Evolutionary conservation across 2,888 invertebrate genomes (phyloP), one percentile per base, ranked within the genome.

Genomic region (Endomychus coccineus): DNA sequence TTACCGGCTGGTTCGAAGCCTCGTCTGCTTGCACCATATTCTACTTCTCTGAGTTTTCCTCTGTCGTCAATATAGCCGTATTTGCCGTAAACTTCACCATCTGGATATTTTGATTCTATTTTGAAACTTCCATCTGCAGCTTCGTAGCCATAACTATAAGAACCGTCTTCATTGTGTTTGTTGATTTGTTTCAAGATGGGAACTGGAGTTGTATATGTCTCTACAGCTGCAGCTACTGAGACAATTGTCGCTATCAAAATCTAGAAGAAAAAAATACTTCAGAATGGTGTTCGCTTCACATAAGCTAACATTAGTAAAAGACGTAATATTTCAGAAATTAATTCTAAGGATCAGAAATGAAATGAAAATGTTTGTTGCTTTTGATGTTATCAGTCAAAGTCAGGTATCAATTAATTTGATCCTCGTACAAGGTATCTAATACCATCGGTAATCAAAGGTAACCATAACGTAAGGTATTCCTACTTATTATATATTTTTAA

Each of bases 61-160:
- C 67, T 69, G 53, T 82, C 85, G 49, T 89, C 89, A 1, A 87
- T 73, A 60, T 88, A 90, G n/a, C 90, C 90, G 55, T 89, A 90
- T 61, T 89, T 90, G 40, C 90, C 90, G 32, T 78, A 83, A 0
- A 89, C 86, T 54, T 88, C 87, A 0, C 89, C 89, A 27, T 75
- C 80, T 0, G 83, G 73, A 53, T 84, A 83, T 63, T 88, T 89
- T 1, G 88, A 87, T 62, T 89, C 89, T 44, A 89, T 87, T 67
- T 88, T 88, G 69, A 83, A 88, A 30, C 83, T 79, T 6, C 86
- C 87, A 56, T 90, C 89, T 0, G 86, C 89, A 0, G 77, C 83
- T 63, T 90, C 89, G 63, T 85, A 90, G 0, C 88, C 89, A 56
- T 82, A 89, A 52, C 85, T 87, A 67, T 90, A 90, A 7, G 87